phyloP scores from a whole-genome alignment of 2,888 invertebrate genomes.

The Nemotelus nigrinus region DNA sequence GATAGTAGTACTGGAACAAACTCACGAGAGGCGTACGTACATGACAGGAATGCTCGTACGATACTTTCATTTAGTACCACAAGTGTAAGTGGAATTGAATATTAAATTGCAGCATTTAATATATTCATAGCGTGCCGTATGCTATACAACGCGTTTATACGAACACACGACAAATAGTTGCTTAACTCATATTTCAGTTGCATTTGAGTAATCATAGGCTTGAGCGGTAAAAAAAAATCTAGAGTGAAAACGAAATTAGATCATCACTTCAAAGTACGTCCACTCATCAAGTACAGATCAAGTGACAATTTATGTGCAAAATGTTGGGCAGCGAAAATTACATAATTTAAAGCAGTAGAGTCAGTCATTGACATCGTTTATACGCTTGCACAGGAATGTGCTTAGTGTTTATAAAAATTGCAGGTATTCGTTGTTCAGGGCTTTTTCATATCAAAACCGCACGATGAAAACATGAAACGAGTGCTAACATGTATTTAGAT shows the following conservation, averaged over 20 bases:
- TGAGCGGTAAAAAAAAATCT: not conserved
- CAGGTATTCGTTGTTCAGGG: not conserved
- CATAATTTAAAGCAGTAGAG: not conserved
- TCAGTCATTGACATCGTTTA: constrained; percentile 27
- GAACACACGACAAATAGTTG: no score
- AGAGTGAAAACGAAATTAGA: not conserved
- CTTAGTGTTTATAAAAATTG: not conserved
- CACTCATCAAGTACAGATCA: constrained; percentile 7
- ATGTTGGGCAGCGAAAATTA: constrained; percentile 18
- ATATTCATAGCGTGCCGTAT: not conserved
- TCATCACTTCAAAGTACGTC: not conserved
- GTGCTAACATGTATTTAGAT: no score
- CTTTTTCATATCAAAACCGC: not conserved
- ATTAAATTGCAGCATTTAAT: constrained; percentile 23
- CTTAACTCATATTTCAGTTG: not conserved
- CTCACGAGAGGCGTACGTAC: no score
- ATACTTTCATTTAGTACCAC: constrained; percentile 27
- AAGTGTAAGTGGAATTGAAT: not conserved
- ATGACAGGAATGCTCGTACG: not conserved
- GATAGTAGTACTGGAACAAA: constrained; percentile 1
- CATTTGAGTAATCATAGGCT: not conserved
- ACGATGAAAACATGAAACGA: not conserved
- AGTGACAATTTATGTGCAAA: constrained; percentile 17
- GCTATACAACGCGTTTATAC: not conserved
- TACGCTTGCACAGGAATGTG: not conserved